Evolutionary conservation across 1,140 invertebrate genomes (phyloP).

Genomic region (Drosophila nannoptera): DNA sequence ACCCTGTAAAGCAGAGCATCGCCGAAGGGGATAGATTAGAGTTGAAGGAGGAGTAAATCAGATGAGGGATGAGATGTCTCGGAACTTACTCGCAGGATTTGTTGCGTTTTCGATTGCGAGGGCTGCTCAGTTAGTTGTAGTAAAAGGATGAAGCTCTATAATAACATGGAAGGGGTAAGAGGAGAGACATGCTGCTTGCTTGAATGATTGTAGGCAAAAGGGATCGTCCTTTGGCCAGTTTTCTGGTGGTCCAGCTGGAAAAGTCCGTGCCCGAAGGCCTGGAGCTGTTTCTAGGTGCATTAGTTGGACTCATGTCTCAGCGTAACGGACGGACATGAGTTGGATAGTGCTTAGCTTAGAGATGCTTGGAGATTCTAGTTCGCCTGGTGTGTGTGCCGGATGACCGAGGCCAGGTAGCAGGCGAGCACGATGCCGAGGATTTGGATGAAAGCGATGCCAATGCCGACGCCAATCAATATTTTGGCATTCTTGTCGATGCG

Average conservation of each 20-base stretch:
- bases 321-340: constrained; percentile 10
- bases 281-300: no score
- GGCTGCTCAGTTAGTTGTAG: neutral
- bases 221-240: no score
- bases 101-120: neutral
- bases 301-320: neutral
- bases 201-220: no score
- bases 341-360: neutral
- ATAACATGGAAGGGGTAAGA: no score
- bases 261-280: no score
- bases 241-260: no score
- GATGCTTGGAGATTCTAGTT: constrained; percentile 22
- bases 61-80: no score
- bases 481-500: constrained; percentile 81
- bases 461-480: constrained; percentile 83
- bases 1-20: neutral
- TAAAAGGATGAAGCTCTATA: no score
- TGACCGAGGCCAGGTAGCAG: constrained; percentile 81
- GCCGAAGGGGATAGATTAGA: neutral
- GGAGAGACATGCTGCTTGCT: no score
- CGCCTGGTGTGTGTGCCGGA: constrained; percentile 79
- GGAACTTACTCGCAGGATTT: neutral
- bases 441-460: constrained; percentile 83
- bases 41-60: no score
- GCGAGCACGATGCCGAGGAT: constrained; percentile 82